These are phyloP conservation scores for Mormyrus hasselquistii DNA, from an alignment of 2,797 vertebrate species.

Conservation along the genomic window DNA sequence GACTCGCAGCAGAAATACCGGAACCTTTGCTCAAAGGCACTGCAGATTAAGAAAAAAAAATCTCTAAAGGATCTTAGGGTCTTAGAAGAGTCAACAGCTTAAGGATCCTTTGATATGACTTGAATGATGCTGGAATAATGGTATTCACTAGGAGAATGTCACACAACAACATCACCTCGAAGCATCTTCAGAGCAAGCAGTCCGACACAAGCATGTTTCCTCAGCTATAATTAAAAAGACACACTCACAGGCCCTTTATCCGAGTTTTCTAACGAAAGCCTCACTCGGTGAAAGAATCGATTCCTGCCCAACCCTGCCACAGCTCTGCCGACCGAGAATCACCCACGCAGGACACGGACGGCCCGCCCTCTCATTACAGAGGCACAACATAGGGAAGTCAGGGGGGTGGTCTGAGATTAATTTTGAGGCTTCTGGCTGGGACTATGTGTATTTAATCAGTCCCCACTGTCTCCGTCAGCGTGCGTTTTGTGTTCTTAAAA, in stretches of 20 bases:
- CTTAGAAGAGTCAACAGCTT: not conserved
- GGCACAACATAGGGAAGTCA: constrained; percentile 17
- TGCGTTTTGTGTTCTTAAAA: constrained; percentile 25
- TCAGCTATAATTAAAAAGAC: not conserved
- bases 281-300: not conserved
- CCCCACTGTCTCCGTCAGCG: constrained; percentile 14
- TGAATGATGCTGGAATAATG: not conserved
- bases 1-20: not conserved
- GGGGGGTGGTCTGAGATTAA: constrained; percentile 32
- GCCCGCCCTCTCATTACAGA: not conserved
- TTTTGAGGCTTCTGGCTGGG: constrained; percentile 32
- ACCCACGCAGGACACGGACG: constrained; percentile 17
- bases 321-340: constrained; percentile 32
- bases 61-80: not conserved
- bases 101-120: not conserved
- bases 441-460: constrained; percentile 39
- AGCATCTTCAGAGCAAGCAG: not conserved
- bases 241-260: not conserved
- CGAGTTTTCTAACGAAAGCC: not conserved
- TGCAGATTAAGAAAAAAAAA: not conserved
- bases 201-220: not conserved
- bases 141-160: not conserved
- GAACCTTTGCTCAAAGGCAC: not conserved
- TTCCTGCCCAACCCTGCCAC: constrained; percentile 20
- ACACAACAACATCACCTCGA: not conserved